Conservation (phyloP, 2,113 vertebrate species). For the Puma concolor region DNA sequence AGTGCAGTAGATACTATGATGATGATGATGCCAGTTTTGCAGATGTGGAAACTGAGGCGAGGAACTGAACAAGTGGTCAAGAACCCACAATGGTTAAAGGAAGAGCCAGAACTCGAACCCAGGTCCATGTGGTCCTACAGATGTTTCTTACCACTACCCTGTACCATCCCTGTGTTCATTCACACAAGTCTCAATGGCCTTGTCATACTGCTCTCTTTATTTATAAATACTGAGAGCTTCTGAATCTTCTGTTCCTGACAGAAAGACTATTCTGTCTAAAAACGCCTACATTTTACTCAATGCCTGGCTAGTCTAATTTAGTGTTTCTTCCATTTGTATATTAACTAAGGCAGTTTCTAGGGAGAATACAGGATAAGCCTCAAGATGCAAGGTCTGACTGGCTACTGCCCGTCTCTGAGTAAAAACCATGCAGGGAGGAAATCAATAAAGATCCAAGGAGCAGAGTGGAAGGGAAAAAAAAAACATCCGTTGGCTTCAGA, state of each 20-base stretch:
- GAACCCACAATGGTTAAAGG: not conserved
- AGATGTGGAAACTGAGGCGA: not conserved
- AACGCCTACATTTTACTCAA: not conserved
- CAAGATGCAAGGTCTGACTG: not conserved
- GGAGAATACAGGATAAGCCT: not conserved
- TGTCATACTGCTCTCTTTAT: not conserved
- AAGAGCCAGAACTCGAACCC: not conserved
- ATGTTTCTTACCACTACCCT: not conserved
- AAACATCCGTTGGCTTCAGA: not conserved
- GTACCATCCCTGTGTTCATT: not conserved
- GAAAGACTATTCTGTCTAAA: conserved; percentile 19
- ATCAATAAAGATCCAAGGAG: not conserved
- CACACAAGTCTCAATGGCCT: not conserved
- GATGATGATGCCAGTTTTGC: not conserved
- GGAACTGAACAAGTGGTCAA: not conserved
- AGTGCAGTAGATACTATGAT: not conserved
- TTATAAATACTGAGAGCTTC: not conserved
- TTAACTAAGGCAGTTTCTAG: conserved; percentile 1
- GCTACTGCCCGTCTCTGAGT: not conserved
- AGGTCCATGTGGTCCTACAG: not conserved
- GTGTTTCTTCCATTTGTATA: not conserved
- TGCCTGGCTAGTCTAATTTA: not conserved
- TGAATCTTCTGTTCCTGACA: not conserved
- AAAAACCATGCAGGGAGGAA: not conserved
- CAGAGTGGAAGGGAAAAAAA: not conserved